phyloP scores from a whole-genome alignment of 2,888 invertebrate genomes.

The Leptinotarsa haldemani region DNA sequence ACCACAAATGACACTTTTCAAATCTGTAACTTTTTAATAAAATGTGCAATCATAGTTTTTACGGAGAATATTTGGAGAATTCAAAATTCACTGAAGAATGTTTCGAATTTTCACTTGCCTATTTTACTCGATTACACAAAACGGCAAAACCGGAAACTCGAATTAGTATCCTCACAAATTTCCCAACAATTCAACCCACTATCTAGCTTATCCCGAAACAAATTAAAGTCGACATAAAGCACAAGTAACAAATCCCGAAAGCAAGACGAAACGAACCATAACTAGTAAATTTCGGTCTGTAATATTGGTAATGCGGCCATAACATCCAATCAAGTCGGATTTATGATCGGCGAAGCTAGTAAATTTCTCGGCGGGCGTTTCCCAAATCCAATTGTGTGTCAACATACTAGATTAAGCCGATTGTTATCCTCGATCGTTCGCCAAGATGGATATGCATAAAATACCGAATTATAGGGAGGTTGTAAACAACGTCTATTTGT shows the following conservation, averaged over 20 bases:
- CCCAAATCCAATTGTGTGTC: constrained; percentile 64
- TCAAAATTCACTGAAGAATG: background rate
- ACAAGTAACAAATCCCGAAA: constrained; percentile 34
- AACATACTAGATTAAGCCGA: constrained; percentile 65
- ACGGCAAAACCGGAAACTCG: background rate
- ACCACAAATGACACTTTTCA: no score
- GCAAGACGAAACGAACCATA: constrained; percentile 47
- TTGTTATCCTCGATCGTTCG: constrained; percentile 57
- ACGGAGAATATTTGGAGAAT: background rate
- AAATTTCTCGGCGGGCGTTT: constrained; percentile 65
- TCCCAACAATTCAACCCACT: background rate
- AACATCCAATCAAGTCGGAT: constrained; percentile 67
- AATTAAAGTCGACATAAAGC: constrained; percentile 34
- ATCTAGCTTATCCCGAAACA: background rate
- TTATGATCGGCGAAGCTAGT: constrained; percentile 64
- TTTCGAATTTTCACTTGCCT: background rate
- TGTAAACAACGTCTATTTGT: constrained; percentile 36
- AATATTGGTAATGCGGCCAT: constrained; percentile 66
- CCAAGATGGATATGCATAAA: constrained; percentile 34
- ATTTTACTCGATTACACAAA: no score
- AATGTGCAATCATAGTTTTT: no score
- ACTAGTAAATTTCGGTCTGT: constrained; percentile 61
- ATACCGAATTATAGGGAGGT: constrained; percentile 27
- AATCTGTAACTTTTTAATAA: no score
- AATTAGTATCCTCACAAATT: background rate